Base-by-base conservation (phyloP, 2,113 vertebrate genomes). In the Macrotis lagotis region DNA sequence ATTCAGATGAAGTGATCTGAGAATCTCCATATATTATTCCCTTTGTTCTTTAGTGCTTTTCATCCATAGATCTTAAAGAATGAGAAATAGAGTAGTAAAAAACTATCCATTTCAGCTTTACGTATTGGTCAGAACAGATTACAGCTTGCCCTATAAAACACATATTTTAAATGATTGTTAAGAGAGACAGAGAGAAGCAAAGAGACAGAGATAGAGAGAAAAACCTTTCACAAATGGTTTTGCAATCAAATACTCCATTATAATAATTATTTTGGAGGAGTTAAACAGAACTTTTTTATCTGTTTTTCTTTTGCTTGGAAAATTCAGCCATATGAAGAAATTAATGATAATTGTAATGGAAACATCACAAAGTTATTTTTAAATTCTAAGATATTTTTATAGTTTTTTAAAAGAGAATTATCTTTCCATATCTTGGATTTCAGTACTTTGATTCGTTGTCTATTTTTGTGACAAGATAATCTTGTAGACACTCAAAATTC, bases 21-120 rank as follows among this genome's bases (percentile, higher is more conserved):
- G 44, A 91, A 91, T 51, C 22, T 90, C 89, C 44, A 53, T 53
- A 53, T 51, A 53, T 53, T 91, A 91, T 55, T 91, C 51, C 50
- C 25, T 91, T 91, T 91, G 90, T 52, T 52, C 51, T 52, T 91
- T 47, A 90, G 48, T 52, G 51, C n/a, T 53, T 91, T 91, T 91
- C 44, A 91, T 52, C 89, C 89, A 49, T 50, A 50, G 89, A 90
- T 90, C 89, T 90, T 90, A 53, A 55, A 12, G 90, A 91, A 91
- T 52, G 44, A 52, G n/a, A 16, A 53, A 53, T 91, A 91, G 44
- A 51, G 49, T 7, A 44, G 66, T 44, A 83, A 16, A 90, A 49
- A 49, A 26, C 28, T 90, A 48, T 31, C 47, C 28, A 28, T 50
- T 90, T 90, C 89, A 14, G 48, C 25, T 90, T 48, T 90, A 90